Evolutionary conservation across 2,888 invertebrate species (phyloP).

Genomic region (Amorpha juglandis): DNA sequence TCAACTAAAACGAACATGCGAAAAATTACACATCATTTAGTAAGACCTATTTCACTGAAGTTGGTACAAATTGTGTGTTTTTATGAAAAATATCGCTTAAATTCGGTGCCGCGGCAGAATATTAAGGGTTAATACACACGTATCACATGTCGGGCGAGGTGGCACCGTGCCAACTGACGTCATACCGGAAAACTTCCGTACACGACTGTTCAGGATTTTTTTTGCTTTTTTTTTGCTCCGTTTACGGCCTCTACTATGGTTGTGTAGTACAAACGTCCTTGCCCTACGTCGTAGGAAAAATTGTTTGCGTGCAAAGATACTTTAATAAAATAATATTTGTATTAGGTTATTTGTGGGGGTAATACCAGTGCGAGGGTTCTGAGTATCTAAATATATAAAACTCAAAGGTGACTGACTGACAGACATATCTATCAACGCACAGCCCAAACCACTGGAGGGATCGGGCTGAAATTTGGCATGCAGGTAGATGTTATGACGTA

Average conservation of each 20-base stretch:
- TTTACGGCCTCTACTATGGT: not conserved
- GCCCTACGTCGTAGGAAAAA: not conserved
- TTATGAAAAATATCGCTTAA: not conserved
- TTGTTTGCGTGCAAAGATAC: not conserved
- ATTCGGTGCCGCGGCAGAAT: slow-evolving; percentile 14
- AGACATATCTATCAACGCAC: too few species aligned
- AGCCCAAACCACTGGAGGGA: too few species aligned
- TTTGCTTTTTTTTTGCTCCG: too few species aligned
- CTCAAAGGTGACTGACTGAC: too few species aligned
- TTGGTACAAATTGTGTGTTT: not conserved
- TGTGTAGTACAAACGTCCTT: not conserved
- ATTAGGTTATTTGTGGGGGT: not conserved
- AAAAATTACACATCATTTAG: not conserved
- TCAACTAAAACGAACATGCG: not conserved
- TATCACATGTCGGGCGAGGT: slow-evolving; percentile 25
- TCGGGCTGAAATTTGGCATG: too few species aligned
- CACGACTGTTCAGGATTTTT: slow-evolving; percentile 5
- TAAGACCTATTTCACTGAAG: not conserved
- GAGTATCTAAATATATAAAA: too few species aligned
- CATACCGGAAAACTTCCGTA: slow-evolving; percentile 19
- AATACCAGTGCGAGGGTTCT: too few species aligned
- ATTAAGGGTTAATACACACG: slow-evolving; percentile 35
- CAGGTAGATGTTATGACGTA: too few species aligned
- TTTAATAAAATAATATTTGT: not conserved
- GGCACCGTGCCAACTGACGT: slow-evolving; percentile 33